Evolutionary conservation across 1,140 invertebrate genomes (phyloP), one percentile per base, ranked within the genome.

Genomic region (Drosophila tsacasi): DNA sequence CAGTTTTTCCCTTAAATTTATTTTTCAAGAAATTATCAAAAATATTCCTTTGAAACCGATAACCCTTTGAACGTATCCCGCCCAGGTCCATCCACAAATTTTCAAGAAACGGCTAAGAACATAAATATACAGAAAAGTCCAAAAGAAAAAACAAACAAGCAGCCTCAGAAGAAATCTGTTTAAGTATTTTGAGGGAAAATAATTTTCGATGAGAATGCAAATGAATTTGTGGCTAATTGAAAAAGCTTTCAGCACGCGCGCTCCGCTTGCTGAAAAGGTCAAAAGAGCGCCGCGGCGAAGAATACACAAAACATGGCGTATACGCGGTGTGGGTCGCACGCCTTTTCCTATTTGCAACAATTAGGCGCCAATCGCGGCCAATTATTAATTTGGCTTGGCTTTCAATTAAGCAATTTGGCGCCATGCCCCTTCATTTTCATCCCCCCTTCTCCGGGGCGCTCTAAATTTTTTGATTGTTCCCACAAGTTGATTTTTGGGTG

Each of bases 351-450:
- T 84, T 90, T 65, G 83, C 78, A 73, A 87, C 83, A 89, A 90
- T 89, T 84, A 90, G 81, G 74, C 74, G 81, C 49, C 84, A 87
- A 87, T 87, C 69, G 83, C 76, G 64, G 76, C 61, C 81, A 79
- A 89, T 89, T 89, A 89, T 89, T 89, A 89, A 89, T 87, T 87
- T 81, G 77, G 77, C 74, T 89, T 81, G 73, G 81, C 81, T 87
- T 87, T 84, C 74, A 87, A 87, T 89, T 84, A 89, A 78, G 73
- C 84, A 84, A 87, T 87, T 87, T 83, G 67, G 40, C 66, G 52
- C 64, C 52, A 44, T n/a, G n/a, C 58, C 62, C 23, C n/a, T 35
- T 13, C 13, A 23, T 49, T 47, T 7, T 15, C 15, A 17, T 1
- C 15, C 27, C 25, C 13, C 57, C 9, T 15, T 9, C 17, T 23